phyloP scores from a whole-genome alignment of 1,140 invertebrate genomes.

The Drosophila azteca region DNA sequence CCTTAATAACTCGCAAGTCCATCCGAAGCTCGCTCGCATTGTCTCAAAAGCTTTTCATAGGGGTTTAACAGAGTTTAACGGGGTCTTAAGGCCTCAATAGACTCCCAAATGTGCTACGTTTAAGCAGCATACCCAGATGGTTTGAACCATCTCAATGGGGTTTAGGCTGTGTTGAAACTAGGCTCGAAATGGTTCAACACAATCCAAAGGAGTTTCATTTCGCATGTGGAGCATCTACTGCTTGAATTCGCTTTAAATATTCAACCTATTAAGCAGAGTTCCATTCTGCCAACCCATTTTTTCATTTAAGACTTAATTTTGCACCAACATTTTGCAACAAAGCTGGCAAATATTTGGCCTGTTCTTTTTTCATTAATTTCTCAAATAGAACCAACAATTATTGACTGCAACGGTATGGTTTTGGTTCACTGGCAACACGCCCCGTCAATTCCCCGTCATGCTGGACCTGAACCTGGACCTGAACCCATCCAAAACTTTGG shows the following conservation, averaged over 20 bases:
- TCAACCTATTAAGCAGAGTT: background rate
- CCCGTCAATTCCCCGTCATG: slow-evolving; percentile 11
- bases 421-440: slow-evolving; percentile 3
- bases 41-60: too few relatives aligned
- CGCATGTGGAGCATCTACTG: too few relatives aligned
- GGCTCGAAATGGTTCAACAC: too few relatives aligned
- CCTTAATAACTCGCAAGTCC: too few relatives aligned
- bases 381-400: slow-evolving; percentile 22
- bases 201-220: too few relatives aligned
- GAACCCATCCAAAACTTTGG: slow-evolving; percentile 3
- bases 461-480: background rate
- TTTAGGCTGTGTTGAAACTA: too few relatives aligned
- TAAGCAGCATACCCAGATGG: too few relatives aligned
- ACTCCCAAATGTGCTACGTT: too few relatives aligned
- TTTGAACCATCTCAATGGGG: too few relatives aligned
- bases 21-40: too few relatives aligned
- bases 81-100: too few relatives aligned
- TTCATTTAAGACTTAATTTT: slow-evolving; percentile 1
- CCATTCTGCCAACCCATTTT: background rate
- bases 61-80: too few relatives aligned
- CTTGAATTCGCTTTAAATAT: slow-evolving; percentile 2
- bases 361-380: background rate
- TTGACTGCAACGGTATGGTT: slow-evolving; percentile 2
- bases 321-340: slow-evolving; percentile 2
- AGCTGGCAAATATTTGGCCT: background rate